Base-by-base conservation (phyloP, 2,113 vertebrate genomes). In the Chelonoidis abingdonii region DNA sequence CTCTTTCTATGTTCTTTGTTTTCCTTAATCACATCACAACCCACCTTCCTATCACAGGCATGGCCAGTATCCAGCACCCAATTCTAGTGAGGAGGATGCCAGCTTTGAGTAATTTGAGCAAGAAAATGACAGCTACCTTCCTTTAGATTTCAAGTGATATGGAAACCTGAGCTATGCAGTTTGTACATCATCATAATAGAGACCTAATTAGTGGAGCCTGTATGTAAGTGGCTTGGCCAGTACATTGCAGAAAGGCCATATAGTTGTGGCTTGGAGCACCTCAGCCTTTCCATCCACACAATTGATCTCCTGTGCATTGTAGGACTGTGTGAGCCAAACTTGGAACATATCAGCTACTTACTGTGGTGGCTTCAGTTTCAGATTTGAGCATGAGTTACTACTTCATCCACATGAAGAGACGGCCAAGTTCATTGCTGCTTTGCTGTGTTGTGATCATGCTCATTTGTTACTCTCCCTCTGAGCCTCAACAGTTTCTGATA, bases 191-290 rank as follows among this genome's bases (percentile, higher is more conserved):
- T 56, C 4, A 0, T 47, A 44, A 22, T 41, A 85, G 31, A 94
- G 53, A 88, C 12, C 4, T 88, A 2, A 0, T 84, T 83, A 65
- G 50, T 5, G 85, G 44, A 44, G 29, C 10, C 53, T 85, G 8
- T 10, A 56, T 81, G 91, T 86, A 95, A 95, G 69, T 89, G 84
- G 50, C 81, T 96, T 83, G 54, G 31, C 89, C 84, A 44, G 31
- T 87, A 94, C 88, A 22, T 89, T 65, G 80, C 56, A 56, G 84
- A 95, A 83, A 19, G 89, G 54, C n/a, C 57, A 29, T 90, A 91
- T 87, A 59, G 65, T 87, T 93, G 69, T 1, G 82, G 54, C 59
- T 93, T 80, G 41, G 89, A 95, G 57, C 89, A 91, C 59, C 75
- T 80, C n/a, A 1, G 12, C 47, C 69, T 92, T 97, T 83, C 57